Evolutionary conservation across 1,140 invertebrate genomes (phyloP), one percentile per base, ranked within the genome.

Genomic region (Mactra quadrangularis): DNA sequence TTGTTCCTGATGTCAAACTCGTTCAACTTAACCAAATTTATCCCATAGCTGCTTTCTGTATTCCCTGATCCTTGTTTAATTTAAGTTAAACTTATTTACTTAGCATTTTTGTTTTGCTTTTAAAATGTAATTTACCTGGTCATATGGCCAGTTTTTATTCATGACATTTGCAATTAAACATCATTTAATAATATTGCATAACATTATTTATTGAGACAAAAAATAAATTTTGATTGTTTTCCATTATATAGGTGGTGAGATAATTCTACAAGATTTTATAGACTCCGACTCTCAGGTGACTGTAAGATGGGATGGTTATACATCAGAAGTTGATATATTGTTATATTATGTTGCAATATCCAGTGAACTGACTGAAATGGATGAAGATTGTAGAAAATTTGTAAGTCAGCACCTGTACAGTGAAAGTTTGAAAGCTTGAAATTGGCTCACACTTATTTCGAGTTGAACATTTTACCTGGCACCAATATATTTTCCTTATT

Each of bases 341-440:
- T n/a, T 84, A 53, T 87, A 85, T 59, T 84, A 84, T 47, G 57
- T 84, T 33, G 86, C 78, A 4, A 29, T 85, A 3, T 83, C 86
- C 9, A 66, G n/a, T 2, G 41, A 2, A 31, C 31, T 1, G 22
- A 53, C 0, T 45, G 52, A 25, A 59, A 47, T 33, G n/a, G 38
- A 60, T 38, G 22, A 0, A 0, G 64, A 47, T 25, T 87, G 86
- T 68, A 55, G 71, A 50, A 11, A 27, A 41, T 77, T 60, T 77
- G 81, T 85, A 59, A 74, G 83, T 85, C 15, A 7, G 19, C 33
- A 57, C 27, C 27, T 57, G 22, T 25, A 27, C 11, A 27, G 3
- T 55, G 6, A 6, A 11, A n/a, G 52, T 55, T 11, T 47, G 45
- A 47, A 11, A 11, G 19, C 45, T 19, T 9, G 9, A 9, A 47